phyloP scores from a whole-genome alignment of 2,888 invertebrate species.

The Pristionchus arcanus region DNA sequence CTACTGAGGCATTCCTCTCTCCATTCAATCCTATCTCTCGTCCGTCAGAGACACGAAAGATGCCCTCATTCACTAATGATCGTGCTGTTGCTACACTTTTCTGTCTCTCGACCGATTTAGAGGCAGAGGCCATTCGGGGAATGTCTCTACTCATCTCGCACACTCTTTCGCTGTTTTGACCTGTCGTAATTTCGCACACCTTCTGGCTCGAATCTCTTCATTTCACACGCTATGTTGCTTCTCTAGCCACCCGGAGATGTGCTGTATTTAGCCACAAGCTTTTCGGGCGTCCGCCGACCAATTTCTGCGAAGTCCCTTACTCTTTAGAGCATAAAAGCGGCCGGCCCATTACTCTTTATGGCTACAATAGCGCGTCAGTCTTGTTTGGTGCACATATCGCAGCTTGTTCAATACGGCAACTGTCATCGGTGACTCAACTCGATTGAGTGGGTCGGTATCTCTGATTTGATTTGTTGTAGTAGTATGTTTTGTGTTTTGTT shows the following conservation, averaged over 20 bases:
- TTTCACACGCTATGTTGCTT: neutral
- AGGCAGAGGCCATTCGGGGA: neutral
- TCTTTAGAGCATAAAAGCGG: neutral
- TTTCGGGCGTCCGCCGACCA: neutral
- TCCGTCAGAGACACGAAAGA: neutral
- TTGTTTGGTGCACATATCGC: neutral
- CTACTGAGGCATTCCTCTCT: neutral
- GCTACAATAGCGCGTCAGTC: slow-evolving; percentile 41
- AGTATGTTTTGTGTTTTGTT: no score
- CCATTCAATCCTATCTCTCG: neutral
- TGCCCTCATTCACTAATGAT: slow-evolving; percentile 33
- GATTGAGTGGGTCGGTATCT: neutral
- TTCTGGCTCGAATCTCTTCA: no score
- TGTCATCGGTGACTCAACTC: neutral
- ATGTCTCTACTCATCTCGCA: neutral
- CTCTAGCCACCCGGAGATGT: neutral
- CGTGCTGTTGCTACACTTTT: neutral
- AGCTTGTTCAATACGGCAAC: neutral
- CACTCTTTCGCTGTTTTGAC: neutral
- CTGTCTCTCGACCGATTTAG: neutral
- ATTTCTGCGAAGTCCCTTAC: neutral
- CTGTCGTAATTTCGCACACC: neutral
- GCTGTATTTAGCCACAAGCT: neutral
- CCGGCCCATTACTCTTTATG: slow-evolving; percentile 41
- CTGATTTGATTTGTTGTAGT: no score